These are phyloP conservation scores for Hanleya hanleyi DNA, from an alignment of 2,888 invertebrate genomes.

Conservation along the genomic window DNA sequence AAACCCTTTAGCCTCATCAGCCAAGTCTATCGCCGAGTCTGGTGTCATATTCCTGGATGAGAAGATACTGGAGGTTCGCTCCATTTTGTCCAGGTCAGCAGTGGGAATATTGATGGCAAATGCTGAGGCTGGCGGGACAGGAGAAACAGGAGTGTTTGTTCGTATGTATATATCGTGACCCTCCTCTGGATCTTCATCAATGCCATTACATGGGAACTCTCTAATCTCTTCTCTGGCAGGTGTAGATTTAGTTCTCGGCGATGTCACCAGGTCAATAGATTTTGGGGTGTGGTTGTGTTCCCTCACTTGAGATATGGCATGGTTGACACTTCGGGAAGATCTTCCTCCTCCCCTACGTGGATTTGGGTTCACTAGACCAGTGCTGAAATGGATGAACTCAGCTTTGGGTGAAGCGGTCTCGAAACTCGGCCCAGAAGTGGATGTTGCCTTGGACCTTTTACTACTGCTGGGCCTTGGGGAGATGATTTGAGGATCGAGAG, in stretches of 20 bases:
- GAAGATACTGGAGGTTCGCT: too few relatives aligned
- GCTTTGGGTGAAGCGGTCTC: neutral
- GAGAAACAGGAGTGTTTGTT: neutral
- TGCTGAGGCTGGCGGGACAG: neutral
- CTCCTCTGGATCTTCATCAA: neutral
- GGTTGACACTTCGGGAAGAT: neutral
- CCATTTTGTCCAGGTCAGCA: conserved; percentile 34
- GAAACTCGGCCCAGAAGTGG: neutral
- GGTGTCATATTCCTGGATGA: too few relatives aligned
- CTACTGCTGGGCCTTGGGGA: neutral
- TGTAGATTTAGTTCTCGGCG: neutral
- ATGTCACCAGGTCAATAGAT: too few relatives aligned
- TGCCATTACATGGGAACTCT: neutral
- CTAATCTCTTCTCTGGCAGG: neutral
- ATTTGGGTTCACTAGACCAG: neutral
- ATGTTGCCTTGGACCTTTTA: neutral
- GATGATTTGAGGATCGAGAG: neutral
- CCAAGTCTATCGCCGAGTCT: too few relatives aligned
- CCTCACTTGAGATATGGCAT: neutral
- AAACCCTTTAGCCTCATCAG: too few relatives aligned
- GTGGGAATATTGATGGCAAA: conserved; percentile 62
- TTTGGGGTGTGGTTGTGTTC: neutral
- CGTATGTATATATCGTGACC: neutral
- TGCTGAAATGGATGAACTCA: neutral
- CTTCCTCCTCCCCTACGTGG: neutral